phyloP scores from a whole-genome alignment of 2,113 vertebrate species.

The Syngnathus typhle region DNA sequence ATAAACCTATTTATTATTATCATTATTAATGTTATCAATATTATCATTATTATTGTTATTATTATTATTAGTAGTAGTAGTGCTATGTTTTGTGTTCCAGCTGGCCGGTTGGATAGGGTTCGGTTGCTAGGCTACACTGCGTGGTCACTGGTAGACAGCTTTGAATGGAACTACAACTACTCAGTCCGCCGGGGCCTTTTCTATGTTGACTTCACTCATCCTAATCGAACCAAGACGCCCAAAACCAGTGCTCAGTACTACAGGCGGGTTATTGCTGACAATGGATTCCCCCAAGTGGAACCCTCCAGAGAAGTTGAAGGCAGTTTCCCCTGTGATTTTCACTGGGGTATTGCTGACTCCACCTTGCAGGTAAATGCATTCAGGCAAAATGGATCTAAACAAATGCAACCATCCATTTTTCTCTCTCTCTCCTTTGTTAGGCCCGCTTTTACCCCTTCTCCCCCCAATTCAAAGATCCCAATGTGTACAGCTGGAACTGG shows the following conservation, averaged over 20 bases:
- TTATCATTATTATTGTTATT: too few species aligned
- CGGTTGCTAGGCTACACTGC: constrained; percentile 85
- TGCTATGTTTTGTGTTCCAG: constrained; percentile 56
- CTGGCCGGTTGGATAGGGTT: constrained; percentile 77
- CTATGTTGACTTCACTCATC: constrained; percentile 80
- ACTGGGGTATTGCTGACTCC: constrained; percentile 88
- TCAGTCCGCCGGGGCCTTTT: constrained; percentile 83
- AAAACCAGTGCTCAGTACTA: constrained; percentile 89
- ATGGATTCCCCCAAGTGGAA: constrained; percentile 76
- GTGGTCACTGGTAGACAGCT: constrained; percentile 93
- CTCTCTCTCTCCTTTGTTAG: constrained; percentile 59
- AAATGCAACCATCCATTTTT: background rate
- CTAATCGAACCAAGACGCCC: constrained; percentile 74
- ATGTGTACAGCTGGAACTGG: constrained; percentile 88
- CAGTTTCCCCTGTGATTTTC: constrained; percentile 86
- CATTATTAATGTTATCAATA: too few species aligned
- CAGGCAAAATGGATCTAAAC: background rate
- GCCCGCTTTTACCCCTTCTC: constrained; percentile 80
- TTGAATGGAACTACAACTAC: constrained; percentile 88
- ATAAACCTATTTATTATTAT: too few species aligned
- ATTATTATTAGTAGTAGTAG: too few species aligned
- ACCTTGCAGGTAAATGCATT: constrained; percentile 77
- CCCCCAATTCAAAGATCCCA: constrained; percentile 84
- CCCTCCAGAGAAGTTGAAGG: constrained; percentile 60
- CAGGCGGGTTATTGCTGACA: constrained; percentile 74